Evolutionary conservation across 2,888 invertebrate genomes (phyloP), one percentile per base, ranked within the genome.

Genomic region (Melikaiella ostensackeni): DNA sequence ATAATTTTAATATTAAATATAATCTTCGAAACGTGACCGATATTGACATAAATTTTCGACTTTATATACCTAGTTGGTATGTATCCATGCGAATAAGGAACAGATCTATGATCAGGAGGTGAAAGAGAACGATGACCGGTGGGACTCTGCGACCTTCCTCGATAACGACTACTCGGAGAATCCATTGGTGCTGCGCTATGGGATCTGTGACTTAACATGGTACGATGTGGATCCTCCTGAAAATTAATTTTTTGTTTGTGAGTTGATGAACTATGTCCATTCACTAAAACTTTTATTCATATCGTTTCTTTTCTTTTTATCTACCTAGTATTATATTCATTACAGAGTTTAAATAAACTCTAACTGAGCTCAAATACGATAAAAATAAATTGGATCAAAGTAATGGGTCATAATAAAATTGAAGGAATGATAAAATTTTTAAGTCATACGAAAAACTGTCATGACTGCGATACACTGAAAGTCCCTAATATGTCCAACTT

Each of bases 171-270:
- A 84, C 93, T 93, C 62, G 94, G 93, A 46, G 94, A 93, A 86
- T 94, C 94, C 87, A 94, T 93, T 42, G 97, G 97, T 78, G 97
- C 97, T 78, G 97, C 97, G 78, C 97, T 97, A 92, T 97, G 97
- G 88, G 97, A 97, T 84, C 97, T 94, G 90, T 96, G 96, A 78
- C 93, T 92, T 83, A 93, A 91, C 92, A 93, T 93, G 78, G 79
- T 76, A 83, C 92, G 92, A 78, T 92, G 90, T 85, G 91, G 85
- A 81, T 92, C 91, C 79, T 93, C 92, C 93, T 93, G 91, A 88
- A 91, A 83, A 90, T 86, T 35, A 75, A 82, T 50, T 50, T 50
- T 70, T 33, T 1, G 3, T 55, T 70, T 50, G 30, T 33, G 2
- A 16, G 27, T 11, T 27, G 8, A 27, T n/a, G 3, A 35, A 33